Conservation (phyloP, 2,113 vertebrate species). For the Actenoides lindsayi region DNA sequence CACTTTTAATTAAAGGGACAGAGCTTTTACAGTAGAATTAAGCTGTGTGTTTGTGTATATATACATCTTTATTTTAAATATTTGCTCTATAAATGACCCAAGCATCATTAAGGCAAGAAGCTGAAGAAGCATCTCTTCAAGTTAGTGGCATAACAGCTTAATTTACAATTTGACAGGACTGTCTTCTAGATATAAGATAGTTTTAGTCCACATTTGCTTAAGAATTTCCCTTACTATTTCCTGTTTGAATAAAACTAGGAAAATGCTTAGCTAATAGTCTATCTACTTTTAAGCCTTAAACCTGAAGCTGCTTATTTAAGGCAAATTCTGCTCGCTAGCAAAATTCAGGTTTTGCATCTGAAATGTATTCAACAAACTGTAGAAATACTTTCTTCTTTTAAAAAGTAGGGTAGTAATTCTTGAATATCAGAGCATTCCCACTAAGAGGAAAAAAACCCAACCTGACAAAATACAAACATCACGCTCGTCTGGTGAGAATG, state of each 20-base stretch:
- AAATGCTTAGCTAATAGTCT: not conserved
- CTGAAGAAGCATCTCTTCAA: not conserved
- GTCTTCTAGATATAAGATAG: not conserved
- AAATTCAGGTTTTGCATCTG: not conserved
- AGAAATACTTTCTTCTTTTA: not conserved
- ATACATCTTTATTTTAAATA: not conserved
- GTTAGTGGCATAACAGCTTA: not conserved
- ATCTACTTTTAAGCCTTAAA: not conserved
- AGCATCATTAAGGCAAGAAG: not conserved
- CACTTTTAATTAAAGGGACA: not conserved
- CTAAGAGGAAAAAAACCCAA: not conserved
- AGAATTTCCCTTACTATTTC: not conserved
- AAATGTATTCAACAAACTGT: not conserved
- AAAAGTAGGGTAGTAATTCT: not conserved
- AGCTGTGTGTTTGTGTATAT: not conserved
- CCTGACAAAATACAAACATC: not conserved
- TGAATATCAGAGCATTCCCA: not conserved
- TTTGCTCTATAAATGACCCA: not conserved
- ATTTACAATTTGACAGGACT: not conserved
- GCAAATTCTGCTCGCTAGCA: not conserved
- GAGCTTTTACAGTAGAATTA: not conserved
- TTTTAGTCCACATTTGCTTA: not conserved
- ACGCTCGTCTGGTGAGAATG: not conserved
- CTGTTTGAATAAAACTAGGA: not conserved
- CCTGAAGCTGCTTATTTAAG: not conserved